These are phyloP conservation scores for Meteorus colon DNA, from an alignment of 2,888 invertebrate genomes.

Conservation along the genomic window DNA sequence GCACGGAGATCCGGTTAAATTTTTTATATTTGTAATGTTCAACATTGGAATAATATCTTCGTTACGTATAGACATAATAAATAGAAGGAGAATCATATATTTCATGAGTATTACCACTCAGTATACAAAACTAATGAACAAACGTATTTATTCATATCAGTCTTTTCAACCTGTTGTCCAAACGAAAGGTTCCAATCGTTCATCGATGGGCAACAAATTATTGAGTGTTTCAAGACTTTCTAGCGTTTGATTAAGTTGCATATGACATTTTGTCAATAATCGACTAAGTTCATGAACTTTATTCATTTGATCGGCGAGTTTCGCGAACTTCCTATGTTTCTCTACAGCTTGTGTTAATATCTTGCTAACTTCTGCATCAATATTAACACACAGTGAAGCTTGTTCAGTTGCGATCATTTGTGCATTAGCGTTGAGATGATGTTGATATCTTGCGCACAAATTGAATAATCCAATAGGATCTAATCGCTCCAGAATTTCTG, in stretches of 20 bases:
- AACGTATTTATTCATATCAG: not conserved
- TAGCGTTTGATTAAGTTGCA: slow-evolving; percentile 86
- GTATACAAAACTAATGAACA: not conserved
- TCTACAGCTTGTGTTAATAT: slow-evolving; percentile 84
- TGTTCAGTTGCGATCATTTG: slow-evolving; percentile 89
- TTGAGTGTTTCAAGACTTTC: slow-evolving; percentile 91
- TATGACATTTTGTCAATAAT: slow-evolving; percentile 87
- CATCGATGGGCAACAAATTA: slow-evolving; percentile 85
- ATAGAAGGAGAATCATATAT: slow-evolving; percentile 38
- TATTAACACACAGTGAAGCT: slow-evolving; percentile 81
- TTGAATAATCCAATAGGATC: slow-evolving; percentile 82
- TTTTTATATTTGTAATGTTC: slow-evolving; percentile 27
- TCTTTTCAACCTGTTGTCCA: slow-evolving; percentile 83
- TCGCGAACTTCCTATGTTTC: slow-evolving; percentile 87
- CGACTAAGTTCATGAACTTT: slow-evolving; percentile 89
- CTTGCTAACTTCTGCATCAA: slow-evolving; percentile 84
- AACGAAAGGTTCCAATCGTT: slow-evolving; percentile 90
- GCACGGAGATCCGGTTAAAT: slow-evolving; percentile 47
- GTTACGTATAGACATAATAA: slow-evolving; percentile 33
- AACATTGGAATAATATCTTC: slow-evolving; percentile 8
- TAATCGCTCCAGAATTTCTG: slow-evolving; percentile 88
- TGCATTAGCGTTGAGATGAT: slow-evolving; percentile 88
- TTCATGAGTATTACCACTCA: slow-evolving; percentile 30
- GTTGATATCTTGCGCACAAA: slow-evolving; percentile 87
- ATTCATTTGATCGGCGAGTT: slow-evolving; percentile 89